These are phyloP conservation scores for Drosophila orena DNA, from an alignment of 1,140 invertebrate genomes.

Conservation along the genomic window DNA sequence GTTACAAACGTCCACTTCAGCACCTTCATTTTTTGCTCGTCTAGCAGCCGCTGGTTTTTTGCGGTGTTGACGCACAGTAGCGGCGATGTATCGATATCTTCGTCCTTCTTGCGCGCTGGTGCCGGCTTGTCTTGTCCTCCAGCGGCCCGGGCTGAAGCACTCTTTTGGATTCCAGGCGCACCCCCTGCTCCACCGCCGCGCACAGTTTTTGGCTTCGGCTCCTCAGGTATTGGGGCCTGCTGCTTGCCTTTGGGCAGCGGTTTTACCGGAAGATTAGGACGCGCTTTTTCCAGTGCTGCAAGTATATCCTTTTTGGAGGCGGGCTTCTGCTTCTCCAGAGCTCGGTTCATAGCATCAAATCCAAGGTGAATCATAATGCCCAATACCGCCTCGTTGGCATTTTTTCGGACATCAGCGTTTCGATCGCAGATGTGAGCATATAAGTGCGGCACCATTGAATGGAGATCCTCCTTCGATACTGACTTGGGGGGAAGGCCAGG, in stretches of 20 bases:
- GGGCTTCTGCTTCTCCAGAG: constrained; percentile 94
- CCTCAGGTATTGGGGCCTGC: constrained; percentile 81
- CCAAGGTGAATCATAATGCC: constrained; percentile 97
- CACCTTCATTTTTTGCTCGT: constrained; percentile 96
- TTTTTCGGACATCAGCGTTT: constrained; percentile 95
- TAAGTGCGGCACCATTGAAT: constrained; percentile 91
- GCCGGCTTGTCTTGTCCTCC: constrained; percentile 84
- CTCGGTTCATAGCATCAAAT: constrained; percentile 92
- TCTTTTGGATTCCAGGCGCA: constrained; percentile 71
- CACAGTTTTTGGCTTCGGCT: constrained; percentile 86
- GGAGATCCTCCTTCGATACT: constrained; percentile 92
- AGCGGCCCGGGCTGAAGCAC: constrained; percentile 85
- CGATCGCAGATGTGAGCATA: constrained; percentile 95
- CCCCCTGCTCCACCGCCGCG: constrained; percentile 85
- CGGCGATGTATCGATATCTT: constrained; percentile 93
- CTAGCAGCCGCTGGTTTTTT: constrained; percentile 95
- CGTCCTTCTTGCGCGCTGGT: constrained; percentile 90
- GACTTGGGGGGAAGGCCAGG: constrained; percentile 89
- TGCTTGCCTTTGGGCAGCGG: constrained; percentile 88
- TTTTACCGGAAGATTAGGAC: constrained; percentile 93
- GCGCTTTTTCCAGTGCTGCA: constrained; percentile 93
- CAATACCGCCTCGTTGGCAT: constrained; percentile 94
- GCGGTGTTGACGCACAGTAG: constrained; percentile 93
- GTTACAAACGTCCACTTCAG: constrained; percentile 98
- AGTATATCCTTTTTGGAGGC: constrained; percentile 93